These are phyloP conservation scores for Heterodera carotae DNA, from an alignment of 1,140 invertebrate genomes.

Conservation along the genomic window DNA sequence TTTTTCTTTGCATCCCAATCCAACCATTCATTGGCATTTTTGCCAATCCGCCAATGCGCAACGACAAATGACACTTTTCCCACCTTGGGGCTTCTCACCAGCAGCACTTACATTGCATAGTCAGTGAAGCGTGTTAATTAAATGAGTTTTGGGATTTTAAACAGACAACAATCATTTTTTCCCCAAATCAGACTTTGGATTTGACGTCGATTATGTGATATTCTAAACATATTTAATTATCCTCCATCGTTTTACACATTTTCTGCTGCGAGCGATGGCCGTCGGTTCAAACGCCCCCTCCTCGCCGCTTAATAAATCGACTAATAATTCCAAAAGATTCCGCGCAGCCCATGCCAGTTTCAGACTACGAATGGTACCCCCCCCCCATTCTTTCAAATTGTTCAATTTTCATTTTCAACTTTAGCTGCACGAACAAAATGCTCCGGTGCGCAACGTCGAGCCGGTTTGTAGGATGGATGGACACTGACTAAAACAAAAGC, in stretches of 20 bases:
- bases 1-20: not conserved
- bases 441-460: constrained; percentile 31
- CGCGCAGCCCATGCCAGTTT: constrained; percentile 47
- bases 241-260: too few relatives aligned
- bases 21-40: too few relatives aligned
- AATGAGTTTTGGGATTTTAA: too few relatives aligned
- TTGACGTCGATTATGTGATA: too few relatives aligned
- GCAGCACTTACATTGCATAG: too few relatives aligned
- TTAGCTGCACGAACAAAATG: constrained; percentile 48
- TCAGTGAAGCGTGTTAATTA: too few relatives aligned
- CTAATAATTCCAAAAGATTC: constrained; percentile 37
- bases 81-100: too few relatives aligned
- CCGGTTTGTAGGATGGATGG: constrained; percentile 33
- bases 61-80: too few relatives aligned
- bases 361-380: constrained; percentile 46
- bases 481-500: not conserved
- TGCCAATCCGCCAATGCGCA: too few relatives aligned
- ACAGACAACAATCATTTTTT: too few relatives aligned
- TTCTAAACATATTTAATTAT: too few relatives aligned
- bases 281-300: constrained; percentile 10
- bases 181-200: too few relatives aligned
- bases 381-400: not conserved
- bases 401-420: not conserved
- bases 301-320: constrained; percentile 12
- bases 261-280: not conserved